Evolutionary conservation across 2,797 vertebrate genomes (phyloP).

Genomic region (Microctenopoma stevenorrisi): DNA sequence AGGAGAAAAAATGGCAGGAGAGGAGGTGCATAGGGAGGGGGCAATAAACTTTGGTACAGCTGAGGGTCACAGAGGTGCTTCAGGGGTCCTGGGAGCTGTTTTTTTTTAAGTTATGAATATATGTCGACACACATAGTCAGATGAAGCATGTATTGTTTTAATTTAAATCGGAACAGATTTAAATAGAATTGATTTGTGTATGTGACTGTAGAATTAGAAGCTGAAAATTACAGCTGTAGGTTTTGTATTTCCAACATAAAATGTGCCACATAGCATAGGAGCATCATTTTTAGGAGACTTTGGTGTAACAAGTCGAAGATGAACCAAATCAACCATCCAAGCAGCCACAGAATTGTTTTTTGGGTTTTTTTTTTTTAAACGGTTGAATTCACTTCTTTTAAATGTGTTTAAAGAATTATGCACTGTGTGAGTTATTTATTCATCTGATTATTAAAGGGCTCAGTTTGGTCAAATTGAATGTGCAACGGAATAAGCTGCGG

Average conservation of each 20-base stretch:
- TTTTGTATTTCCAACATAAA: conserved; percentile 1
- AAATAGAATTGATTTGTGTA: background rate
- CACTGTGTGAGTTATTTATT: background rate
- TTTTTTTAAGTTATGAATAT: conserved; percentile 31
- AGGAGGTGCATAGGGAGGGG: conserved; percentile 57
- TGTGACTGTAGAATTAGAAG: no score
- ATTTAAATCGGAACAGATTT: background rate
- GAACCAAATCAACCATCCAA: background rate
- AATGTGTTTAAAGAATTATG: background rate
- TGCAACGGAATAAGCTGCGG: background rate
- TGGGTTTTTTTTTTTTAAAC: background rate
- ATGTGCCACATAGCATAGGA: background rate
- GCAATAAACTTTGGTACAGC: conserved; percentile 75
- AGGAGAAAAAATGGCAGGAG: conserved; percentile 49
- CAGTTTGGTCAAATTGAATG: background rate
- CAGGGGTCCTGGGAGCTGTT: conserved; percentile 75
- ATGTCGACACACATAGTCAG: background rate
- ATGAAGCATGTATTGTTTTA: conserved; percentile 3
- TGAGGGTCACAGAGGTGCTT: conserved; percentile 74
- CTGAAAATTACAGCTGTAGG: background rate
- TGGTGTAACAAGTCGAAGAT: background rate
- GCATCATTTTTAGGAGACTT: background rate
- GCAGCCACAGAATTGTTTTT: background rate
- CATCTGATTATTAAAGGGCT: conserved; percentile 2
- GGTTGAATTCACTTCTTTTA: background rate